These are phyloP conservation scores for Zaprionus africanus DNA, from an alignment of 1,140 invertebrate genomes.

Conservation along the genomic window DNA sequence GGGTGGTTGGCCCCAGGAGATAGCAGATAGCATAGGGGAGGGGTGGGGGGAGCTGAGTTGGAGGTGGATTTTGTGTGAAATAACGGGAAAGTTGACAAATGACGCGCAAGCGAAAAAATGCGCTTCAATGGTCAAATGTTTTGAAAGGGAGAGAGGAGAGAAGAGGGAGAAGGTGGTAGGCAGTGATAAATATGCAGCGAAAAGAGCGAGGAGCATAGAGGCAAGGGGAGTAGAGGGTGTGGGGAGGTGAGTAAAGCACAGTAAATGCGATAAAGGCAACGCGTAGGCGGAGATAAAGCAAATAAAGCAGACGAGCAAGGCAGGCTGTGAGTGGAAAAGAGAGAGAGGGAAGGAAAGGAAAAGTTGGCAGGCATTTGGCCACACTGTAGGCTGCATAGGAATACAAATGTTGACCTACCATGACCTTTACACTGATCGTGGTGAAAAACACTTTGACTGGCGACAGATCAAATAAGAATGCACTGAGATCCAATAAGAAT, in stretches of 20 bases:
- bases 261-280: conserved; percentile 51
- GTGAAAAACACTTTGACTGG: too few relatives aligned
- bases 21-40: too few relatives aligned
- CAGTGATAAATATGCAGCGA: conserved; percentile 3
- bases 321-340: background rate
- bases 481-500: too few relatives aligned
- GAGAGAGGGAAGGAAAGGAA: background rate
- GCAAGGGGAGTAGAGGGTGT: background rate
- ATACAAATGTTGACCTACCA: too few relatives aligned
- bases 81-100: conserved; percentile 69
- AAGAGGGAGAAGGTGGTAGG: too few relatives aligned
- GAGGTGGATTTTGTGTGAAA: background rate
- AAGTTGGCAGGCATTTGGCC: conserved; percentile 12
- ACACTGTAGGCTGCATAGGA: background rate
- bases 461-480: too few relatives aligned
- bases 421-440: too few relatives aligned
- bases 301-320: conserved; percentile 2
- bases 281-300: conserved; percentile 34
- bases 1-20: background rate
- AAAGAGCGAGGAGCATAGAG: background rate
- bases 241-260: conserved; percentile 40
- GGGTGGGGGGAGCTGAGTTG: background rate
- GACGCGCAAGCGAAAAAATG: conserved; percentile 80
- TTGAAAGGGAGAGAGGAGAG: conserved; percentile 8
- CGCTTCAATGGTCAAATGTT: conserved; percentile 82